Percentiles rank a stretch among this genome's conserved stretches.
These are phyloP conservation scores for Otolemur garnettii DNA, from an alignment of 2,113 vertebrate genomes.

Conservation along the genomic window DNA sequence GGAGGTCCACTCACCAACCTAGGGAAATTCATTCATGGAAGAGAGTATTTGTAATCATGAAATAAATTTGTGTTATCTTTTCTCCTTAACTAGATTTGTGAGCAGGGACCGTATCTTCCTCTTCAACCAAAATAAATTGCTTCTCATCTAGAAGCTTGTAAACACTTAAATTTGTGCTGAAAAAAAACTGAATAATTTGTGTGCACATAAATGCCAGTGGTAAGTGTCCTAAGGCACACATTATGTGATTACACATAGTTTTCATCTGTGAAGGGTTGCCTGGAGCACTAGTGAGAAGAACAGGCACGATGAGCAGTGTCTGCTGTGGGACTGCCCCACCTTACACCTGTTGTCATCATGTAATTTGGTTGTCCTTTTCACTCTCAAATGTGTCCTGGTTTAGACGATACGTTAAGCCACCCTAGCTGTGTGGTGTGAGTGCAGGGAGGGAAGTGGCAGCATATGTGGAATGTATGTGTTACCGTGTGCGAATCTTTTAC, in stretches of 20 bases:
- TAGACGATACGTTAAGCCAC: not conserved
- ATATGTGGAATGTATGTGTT: not conserved
- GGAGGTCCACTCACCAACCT: not conserved
- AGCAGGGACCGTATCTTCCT: constrained; percentile 50
- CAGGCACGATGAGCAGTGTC: not conserved
- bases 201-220: not conserved
- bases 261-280: not conserved
- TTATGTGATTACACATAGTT: not conserved
- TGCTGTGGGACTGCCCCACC: not conserved
- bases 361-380: not conserved
- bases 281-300: not conserved
- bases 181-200: not conserved
- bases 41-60: not conserved
- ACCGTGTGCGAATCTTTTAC: not conserved
- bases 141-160: constrained; percentile 15
- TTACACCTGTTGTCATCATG: not conserved
- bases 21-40: constrained; percentile 17
- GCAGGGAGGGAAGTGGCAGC: not conserved
- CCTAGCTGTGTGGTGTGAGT: not conserved
- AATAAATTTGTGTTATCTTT: not conserved
- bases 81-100: constrained; percentile 61
- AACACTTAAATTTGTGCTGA: constrained; percentile 30
- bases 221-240: not conserved
- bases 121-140: not conserved
- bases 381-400: not conserved